Evolutionary conservation across 2,888 invertebrate genomes (phyloP), one percentile per base, ranked within the genome.

Genomic region (Mesorhabditis sp.): DNA sequence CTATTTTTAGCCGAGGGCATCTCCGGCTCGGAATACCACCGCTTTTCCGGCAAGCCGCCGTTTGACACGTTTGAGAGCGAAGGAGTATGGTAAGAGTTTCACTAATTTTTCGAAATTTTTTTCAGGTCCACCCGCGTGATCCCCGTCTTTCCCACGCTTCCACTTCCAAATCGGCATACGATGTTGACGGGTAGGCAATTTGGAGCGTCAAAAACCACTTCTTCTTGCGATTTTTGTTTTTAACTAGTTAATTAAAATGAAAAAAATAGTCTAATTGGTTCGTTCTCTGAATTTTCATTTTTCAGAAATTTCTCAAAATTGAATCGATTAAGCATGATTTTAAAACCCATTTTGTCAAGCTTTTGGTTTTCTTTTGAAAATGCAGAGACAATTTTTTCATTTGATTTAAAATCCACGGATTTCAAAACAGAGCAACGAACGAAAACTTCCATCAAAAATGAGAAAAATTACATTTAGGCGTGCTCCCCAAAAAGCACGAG

Each of bases 111-210:
- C 10, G 7, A 50, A 62, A n/a, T 62, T 15, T n/a, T 28, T 62
- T 62, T 7, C 28, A 62, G 63, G 58, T 74, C 75, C 1, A 74
- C 76, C 4, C 74, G 76, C 44, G 65, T 80, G 6, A 72, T 73
- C 7, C 78, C 80, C 4, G 76, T 76, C 15, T 80, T 76, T 68
- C 80, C 80, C 4, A 75, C 77, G 6, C 73, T 74, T 42, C 72
- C 77, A 4, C 66, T 80, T 5, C 73, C 80, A 4, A 80, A 78
- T 70, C 69, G 78, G 42, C 76, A 78, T 43, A 75, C 76, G 6
- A 67, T 80, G 41, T 5, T 78, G 43, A 78, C 80, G 10, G 80
- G 77, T 77, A 15, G 2, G 28, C 1, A 28, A 28, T 28, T 28
- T 28, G 28, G 28, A 28, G 28, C 28, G 10, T 44, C 4, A 6